phyloP scores from a whole-genome alignment of 2,888 invertebrate species.

The Drosophila subsilvestris region DNA sequence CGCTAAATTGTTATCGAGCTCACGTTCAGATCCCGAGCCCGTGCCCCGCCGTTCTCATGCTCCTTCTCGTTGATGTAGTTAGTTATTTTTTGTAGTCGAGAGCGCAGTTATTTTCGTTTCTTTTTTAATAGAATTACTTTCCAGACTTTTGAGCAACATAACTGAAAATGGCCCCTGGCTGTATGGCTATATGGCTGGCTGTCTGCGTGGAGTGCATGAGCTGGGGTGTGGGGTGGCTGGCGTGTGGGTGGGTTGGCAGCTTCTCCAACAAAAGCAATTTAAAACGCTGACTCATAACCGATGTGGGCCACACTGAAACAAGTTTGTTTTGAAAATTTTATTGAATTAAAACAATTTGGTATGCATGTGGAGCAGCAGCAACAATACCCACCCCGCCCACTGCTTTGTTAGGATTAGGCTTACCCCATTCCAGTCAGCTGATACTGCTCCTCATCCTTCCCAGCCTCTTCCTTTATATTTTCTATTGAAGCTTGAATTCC shows the following conservation, averaged over 20 bases:
- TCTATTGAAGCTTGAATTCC: constrained; percentile 48
- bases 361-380: constrained; percentile 48
- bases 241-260: neutral
- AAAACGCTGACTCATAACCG: constrained; percentile 70
- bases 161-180: constrained; percentile 45
- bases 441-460: neutral
- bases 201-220: neutral
- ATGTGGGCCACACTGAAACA: constrained; percentile 26
- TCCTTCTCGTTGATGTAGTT: constrained; percentile 29
- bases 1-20: constrained; percentile 57
- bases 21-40: neutral
- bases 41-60: neutral
- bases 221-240: neutral
- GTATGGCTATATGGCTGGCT: neutral
- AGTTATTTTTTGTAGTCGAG: constrained; percentile 21
- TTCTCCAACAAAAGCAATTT: constrained; percentile 51
- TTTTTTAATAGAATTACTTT: constrained; percentile 71
- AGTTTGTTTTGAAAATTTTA: constrained; percentile 51
- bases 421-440: neutral
- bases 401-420: constrained; percentile 3
- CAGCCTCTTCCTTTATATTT: neutral
- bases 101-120: neutral
- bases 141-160: constrained; percentile 49
- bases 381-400: neutral
- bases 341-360: constrained; percentile 72